phyloP scores from a whole-genome alignment of 1,140 invertebrate genomes.

The Drosophila asahinai region DNA sequence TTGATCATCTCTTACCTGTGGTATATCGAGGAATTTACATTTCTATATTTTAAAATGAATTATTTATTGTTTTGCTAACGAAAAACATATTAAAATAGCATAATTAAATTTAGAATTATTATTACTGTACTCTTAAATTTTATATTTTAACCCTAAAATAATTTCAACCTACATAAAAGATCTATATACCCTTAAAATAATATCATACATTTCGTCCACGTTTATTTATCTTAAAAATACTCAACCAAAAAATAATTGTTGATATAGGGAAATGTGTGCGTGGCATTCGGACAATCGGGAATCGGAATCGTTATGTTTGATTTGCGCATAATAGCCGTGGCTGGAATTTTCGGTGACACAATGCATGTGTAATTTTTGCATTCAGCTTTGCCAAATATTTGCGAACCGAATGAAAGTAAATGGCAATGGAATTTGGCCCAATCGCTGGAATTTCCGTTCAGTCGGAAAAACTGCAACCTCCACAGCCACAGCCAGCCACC shows the following conservation, averaged over 20 bases:
- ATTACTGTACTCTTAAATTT: too few species aligned
- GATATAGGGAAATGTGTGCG: constrained; percentile 15
- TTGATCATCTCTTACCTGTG: too few species aligned
- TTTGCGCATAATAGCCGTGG: constrained; percentile 26
- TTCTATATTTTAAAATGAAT: too few species aligned
- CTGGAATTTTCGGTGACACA: constrained; percentile 10
- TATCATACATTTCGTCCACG: neutral
- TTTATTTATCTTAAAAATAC: constrained; percentile 2
- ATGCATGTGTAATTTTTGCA: constrained; percentile 44
- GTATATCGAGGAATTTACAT: too few species aligned
- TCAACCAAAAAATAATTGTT: constrained; percentile 8
- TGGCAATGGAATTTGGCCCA: constrained; percentile 36
- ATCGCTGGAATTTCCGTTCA: constrained; percentile 23
- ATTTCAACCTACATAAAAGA: neutral
- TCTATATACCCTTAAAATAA: constrained; percentile 2
- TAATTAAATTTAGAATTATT: too few species aligned
- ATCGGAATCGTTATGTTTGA: constrained; percentile 29
- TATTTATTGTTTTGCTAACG: too few species aligned
- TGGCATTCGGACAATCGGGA: constrained; percentile 24
- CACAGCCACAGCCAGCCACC: constrained; percentile 11
- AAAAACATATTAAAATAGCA: too few species aligned
- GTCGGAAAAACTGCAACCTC: constrained; percentile 36
- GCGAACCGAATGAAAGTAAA: constrained; percentile 29
- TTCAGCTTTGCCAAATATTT: constrained; percentile 39
- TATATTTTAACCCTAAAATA: neutral